Evolutionary conservation across 1,140 invertebrate genomes (phyloP), one percentile per base, ranked within the genome.

Genomic region (Dendroctonus valens): DNA sequence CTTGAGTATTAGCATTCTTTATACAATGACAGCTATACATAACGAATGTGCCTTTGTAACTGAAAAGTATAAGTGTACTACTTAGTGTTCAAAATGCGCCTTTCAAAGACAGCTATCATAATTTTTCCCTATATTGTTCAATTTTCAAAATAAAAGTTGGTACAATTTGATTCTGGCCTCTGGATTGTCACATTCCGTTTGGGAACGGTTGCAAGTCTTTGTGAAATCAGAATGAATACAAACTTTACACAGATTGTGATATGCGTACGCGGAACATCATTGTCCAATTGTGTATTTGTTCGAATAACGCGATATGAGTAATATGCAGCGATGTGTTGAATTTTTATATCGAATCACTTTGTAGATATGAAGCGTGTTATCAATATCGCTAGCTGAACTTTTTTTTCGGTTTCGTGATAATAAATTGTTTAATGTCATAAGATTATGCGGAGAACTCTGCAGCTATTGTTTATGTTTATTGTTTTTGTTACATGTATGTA

Each of bases 211-310:
- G 61, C 41, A 46, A 42, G 61, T 50, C 59, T 61, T 61, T 63
- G 50, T 55, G 42, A 63, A 63, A 63, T 46, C 61, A 40, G 40
- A 53, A 54, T 44, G 41, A 41, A 58, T 52, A 52, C 26, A 65
- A 65, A 59, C 54, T 72, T 70, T 74, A 74, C 73, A 72, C 57
- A 61, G 70, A 74, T 72, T 74, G 73, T 74, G 73, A 74, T 74
- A 74, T 69, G 64, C 64, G 15, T 66, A 66, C 26, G 52, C 50
- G 64, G 48, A 41, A 54, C 38, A 2, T 15, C 53, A 50, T 46
- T 11, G 37, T 57, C 42, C 26, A 44, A 42, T 42, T 40, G 44
- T 61, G 53, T 11, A 40, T 51, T 0, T 51, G 14, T 51, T n/a
- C 15, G 2, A 11, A 46, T 46, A 46, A 12, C 8, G 26, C 26